Conservation (phyloP, 2,797 vertebrate genomes). For the Anas bahamensis region DNA sequence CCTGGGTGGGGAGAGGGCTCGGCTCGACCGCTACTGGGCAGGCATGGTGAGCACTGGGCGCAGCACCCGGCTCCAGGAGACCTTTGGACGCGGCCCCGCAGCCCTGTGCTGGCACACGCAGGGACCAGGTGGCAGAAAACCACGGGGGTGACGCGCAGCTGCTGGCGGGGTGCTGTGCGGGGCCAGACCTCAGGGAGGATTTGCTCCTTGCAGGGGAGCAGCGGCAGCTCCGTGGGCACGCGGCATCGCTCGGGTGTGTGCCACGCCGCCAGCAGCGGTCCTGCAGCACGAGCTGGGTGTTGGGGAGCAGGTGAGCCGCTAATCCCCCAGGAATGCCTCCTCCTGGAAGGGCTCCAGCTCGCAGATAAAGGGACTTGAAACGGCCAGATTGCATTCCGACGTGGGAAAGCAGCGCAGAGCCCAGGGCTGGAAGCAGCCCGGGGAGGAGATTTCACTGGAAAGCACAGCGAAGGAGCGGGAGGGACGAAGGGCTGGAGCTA, state of each 20-base stretch:
- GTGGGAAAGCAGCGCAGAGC: not conserved
- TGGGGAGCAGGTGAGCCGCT: not conserved
- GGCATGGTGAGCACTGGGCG: fast-evolving
- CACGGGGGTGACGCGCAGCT: not conserved
- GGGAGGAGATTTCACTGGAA: not conserved
- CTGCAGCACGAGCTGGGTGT: fast-evolving
- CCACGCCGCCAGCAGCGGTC: too few species aligned
- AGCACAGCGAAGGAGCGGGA: not conserved
- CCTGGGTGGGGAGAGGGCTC: not conserved
- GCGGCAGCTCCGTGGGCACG: not conserved
- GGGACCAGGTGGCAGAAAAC: not conserved
- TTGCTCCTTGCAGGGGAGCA: not conserved
- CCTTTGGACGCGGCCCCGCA: not conserved
- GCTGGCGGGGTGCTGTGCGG: too few species aligned
- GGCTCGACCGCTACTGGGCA: fast-evolving
- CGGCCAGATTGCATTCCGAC: not conserved
- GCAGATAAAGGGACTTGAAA: not conserved
- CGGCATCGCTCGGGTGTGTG: too few species aligned
- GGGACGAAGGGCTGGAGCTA: not conserved
- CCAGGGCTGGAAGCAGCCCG: not conserved
- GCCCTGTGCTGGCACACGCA: not conserved
- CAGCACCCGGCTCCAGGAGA: not conserved
- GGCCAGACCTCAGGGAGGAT: not conserved
- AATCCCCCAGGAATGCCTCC: not conserved
- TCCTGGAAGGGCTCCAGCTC: constrained; percentile 11